Evolutionary conservation across 2,888 invertebrate species (phyloP).

Genomic region (Penaeus monodon): DNA sequence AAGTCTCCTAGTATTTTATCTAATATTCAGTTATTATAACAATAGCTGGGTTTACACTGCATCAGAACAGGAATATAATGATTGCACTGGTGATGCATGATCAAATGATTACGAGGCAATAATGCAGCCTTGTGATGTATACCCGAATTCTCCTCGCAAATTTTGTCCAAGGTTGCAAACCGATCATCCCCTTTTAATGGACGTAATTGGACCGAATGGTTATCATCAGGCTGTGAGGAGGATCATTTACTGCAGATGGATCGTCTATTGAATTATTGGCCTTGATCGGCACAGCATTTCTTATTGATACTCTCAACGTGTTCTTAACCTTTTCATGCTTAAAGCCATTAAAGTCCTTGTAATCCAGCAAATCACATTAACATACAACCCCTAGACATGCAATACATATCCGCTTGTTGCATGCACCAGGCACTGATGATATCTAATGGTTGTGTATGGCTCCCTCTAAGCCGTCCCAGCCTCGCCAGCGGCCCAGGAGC

Average conservation of each 20-base stretch:
- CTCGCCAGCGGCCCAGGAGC: slow-evolving; percentile 23
- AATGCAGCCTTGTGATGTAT: slow-evolving; percentile 5
- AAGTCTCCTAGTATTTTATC: slow-evolving; percentile 10
- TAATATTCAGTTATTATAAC: slow-evolving; percentile 13
- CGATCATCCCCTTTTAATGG: slow-evolving; percentile 37
- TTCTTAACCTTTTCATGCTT: slow-evolving; percentile 23
- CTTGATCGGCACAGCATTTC: slow-evolving; percentile 11
- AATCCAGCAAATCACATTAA: slow-evolving; percentile 34
- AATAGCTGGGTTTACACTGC: slow-evolving; percentile 26
- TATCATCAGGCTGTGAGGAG: slow-evolving; percentile 20
- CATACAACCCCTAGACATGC: slow-evolving; percentile 24
- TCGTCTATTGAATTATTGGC: slow-evolving; percentile 29
- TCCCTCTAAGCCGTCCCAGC: slow-evolving; percentile 3
- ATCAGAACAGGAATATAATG: slow-evolving; percentile 18
- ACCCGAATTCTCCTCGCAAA: slow-evolving; percentile 19
- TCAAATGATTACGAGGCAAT: slow-evolving; percentile 9
- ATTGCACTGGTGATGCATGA: slow-evolving; percentile 13
- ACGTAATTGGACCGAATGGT: slow-evolving; percentile 23
- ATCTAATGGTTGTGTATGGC: slow-evolving; percentile 31
- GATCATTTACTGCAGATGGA: slow-evolving; percentile 27
- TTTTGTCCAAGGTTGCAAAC: slow-evolving; percentile 13
- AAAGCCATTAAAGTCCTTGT: slow-evolving; percentile 28
- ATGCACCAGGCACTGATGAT: slow-evolving; percentile 7
- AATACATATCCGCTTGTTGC: slow-evolving; percentile 9
- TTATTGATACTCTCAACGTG: background rate